Evolutionary conservation across 2,888 invertebrate genomes (phyloP), one percentile per base, ranked within the genome.

Genomic region (Capitulum mitella): DNA sequence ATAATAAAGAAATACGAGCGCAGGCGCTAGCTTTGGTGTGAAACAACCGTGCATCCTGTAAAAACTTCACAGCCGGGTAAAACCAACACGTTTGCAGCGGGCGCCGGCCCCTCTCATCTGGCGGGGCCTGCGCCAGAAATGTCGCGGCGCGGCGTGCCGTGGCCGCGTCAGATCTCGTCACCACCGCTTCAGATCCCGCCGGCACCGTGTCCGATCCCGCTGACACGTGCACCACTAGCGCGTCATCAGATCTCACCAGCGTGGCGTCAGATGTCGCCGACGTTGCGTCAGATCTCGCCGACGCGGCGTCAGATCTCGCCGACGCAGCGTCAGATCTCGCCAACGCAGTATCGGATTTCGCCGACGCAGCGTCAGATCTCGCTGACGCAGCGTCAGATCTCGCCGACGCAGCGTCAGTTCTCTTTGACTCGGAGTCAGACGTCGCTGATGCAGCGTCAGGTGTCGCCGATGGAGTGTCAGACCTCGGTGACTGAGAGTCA

Each of bases 1-100:
- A 70, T 70, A 70, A 70, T 70, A 70, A 37, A 70, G 70, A 70
- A 70, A 70, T 70, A 40, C 70, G 70, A 70, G 70, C 40, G 70
- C 8, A 19, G 37, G 37, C 70, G 40, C 70, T 19, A 16, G 40
- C 70, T 40, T 70, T 40, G 70, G 70, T 37, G 70, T 70, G 70
- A 70, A 70, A 70, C 70, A 70, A 37, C 70, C 70, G 37, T 70
- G 70, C 37, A 70, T 70, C 70, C 70, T 70, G 37, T 70, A 70
- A 70, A 70, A 40, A 40, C 70, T 64, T 64, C 64, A 64, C 64
- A 64, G 64, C 64, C 32, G 64, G 64, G 64, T 64, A 64, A 64
- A 64, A 64, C 64, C 64, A 64, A 64, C 64, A 64, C 64, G 64
- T 64, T 64, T 32, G 64, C 64, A 29, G 64, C 64, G 19, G 64